Base-by-base conservation (phyloP, 2,888 invertebrate species). In the Orgyia antiqua region DNA sequence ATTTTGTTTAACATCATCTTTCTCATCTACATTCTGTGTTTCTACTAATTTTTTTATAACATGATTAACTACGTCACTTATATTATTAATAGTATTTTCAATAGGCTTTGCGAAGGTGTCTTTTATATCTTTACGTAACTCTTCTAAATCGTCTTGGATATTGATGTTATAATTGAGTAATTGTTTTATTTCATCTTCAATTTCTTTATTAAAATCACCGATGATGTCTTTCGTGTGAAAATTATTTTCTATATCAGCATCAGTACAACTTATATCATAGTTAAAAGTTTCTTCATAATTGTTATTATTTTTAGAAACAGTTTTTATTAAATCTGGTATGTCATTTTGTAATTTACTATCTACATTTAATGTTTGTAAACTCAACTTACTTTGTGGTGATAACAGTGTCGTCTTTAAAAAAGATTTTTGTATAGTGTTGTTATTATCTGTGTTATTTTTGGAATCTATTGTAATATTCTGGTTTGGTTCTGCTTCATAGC, bases 201-300 rank as follows among this genome's bases (percentile, higher is more conserved):
- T 76, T 73, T 89, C 89, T 61, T 88, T 87, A 38, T 87, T 88
- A 46, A 89, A 89, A 62, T 89, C 87, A 13, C 88, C 89, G 37
- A 89, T 87, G 24, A 89, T 88, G 52, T 87, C 80, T 50, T 75
- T 79, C 3, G 79, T 66, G 23, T 79, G 58, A 49, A 84, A 84
- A 51, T 86, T 84, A 45, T 83, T 83, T 58, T 86, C 86, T 47
- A 84, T 77, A 44, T 84, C 86, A 17, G 77, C 69, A 44, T 76
- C 71, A 28, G 70, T 64, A 39, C 71, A 82, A 46, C 62, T 67
- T 8, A 67, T 48, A 27, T 79, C 78, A 34, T 62, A 73, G 39
- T 49, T 64, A 31, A 45, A 48, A 23, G 51, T 30, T 18, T 71
- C 66, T 17, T 61, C 59, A 41, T 75, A 52, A 26, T 64, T 82